A percentile compares a stretch with the other conserved stretches of the same genome.
Evolutionary conservation across 2,888 invertebrate genomes (phyloP).

Genomic region (Amiota minor): DNA sequence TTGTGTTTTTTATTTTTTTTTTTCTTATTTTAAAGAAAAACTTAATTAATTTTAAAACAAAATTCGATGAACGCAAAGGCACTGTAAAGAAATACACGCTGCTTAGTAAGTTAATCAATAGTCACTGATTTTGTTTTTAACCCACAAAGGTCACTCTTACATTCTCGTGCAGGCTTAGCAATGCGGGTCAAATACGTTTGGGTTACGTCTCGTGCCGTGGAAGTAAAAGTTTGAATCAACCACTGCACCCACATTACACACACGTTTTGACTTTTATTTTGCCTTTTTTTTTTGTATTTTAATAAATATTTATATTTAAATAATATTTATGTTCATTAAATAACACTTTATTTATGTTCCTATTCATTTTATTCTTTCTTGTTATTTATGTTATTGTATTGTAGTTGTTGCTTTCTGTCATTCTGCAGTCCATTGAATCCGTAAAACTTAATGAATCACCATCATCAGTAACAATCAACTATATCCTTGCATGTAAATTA

Average conservation of each 20-base stretch:
- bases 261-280: background rate
- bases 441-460: conserved; percentile 12
- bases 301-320: conserved; percentile 50
- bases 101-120: no score
- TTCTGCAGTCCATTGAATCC: background rate
- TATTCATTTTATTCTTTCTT: background rate
- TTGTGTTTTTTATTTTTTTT: no score
- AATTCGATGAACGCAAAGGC: no score
- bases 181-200: no score
- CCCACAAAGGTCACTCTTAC: no score
- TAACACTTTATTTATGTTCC: conserved; percentile 42
- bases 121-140: no score
- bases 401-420: background rate
- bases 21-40: no score
- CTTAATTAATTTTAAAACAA: no score
- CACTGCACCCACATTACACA: background rate
- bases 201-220: no score
- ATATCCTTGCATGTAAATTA: background rate
- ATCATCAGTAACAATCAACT: background rate
- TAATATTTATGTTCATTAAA: conserved; percentile 62
- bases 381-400: background rate
- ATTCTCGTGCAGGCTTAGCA: no score
- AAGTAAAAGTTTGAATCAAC: background rate
- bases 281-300: no score
- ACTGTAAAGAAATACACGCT: no score